Conservation (phyloP, 2,113 vertebrate genomes). For the Todiramphus saurophagus region DNA sequence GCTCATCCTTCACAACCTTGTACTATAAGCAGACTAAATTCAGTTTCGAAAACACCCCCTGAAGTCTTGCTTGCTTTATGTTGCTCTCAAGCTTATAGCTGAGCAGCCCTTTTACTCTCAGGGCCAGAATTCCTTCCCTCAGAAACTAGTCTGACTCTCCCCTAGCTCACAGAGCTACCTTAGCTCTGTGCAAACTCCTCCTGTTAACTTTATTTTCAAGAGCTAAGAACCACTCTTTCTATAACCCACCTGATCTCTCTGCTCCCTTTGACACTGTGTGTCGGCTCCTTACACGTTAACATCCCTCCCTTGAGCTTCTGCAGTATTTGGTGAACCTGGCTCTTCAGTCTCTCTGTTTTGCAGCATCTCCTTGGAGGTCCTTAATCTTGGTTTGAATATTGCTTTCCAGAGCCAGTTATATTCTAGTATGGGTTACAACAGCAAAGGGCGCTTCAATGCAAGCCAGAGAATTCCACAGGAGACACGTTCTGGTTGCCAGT, state of each 20-base stretch:
- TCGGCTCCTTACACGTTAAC: neutral
- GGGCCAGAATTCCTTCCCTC: neutral
- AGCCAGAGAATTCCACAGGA: neutral
- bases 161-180: neutral
- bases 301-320: neutral
- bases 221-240: neutral
- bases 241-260: neutral
- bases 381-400: neutral
- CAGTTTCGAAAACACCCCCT: neutral
- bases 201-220: neutral
- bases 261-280: neutral
- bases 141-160: neutral
- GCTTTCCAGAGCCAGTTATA: neutral
- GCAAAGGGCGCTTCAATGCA: neutral
- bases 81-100: neutral
- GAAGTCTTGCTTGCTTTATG: neutral
- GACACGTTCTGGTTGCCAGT: neutral
- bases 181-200: neutral
- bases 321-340: neutral
- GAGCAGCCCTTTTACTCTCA: neutral
- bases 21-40: neutral
- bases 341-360: neutral
- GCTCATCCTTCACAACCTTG: neutral
- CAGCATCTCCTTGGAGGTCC: neutral
- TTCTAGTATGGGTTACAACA: neutral